Conservation (phyloP, 1,140 invertebrate species). For the Megathymus violae region DNA sequence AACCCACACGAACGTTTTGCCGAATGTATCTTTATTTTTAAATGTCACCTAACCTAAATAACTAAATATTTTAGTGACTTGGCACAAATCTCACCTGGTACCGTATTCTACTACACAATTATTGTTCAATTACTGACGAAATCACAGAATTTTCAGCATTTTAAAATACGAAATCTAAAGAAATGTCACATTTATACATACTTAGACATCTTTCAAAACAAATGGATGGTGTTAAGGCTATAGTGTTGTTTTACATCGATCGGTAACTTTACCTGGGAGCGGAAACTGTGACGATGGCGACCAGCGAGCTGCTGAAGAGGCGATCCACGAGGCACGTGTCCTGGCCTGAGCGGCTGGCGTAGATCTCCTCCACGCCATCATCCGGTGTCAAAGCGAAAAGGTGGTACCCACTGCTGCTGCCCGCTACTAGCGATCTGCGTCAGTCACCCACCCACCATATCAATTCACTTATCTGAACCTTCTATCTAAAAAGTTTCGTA, state of each 20-base stretch:
- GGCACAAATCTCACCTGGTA: neutral
- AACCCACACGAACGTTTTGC: no score
- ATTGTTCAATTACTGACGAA: no score
- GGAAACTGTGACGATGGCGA: constrained; percentile 96
- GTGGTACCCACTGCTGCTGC: constrained; percentile 94
- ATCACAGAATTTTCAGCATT: no score
- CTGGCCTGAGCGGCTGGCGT: constrained; percentile 89
- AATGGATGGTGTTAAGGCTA: no score
- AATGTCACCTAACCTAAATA: no score
- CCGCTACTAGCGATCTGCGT: constrained; percentile 96
- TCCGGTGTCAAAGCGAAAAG: constrained; percentile 93
- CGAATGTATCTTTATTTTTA: no score
- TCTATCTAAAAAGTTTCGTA: neutral
- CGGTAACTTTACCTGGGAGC: constrained; percentile 96
- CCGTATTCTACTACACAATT: no score
- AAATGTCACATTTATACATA: no score
- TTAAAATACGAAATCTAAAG: no score
- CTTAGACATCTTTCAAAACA: no score
- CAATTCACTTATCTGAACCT: neutral
- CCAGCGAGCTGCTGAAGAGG: constrained; percentile 97
- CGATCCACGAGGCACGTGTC: constrained; percentile 97
- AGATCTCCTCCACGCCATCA: constrained; percentile 94
- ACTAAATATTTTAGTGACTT: neutral
- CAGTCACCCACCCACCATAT: constrained; percentile 5
- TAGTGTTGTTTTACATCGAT: no score